Percentiles rank a stretch among this genome's conserved stretches.
phyloP scores from a whole-genome alignment of 1,140 invertebrate genomes.

The Drosophila repletoides region DNA sequence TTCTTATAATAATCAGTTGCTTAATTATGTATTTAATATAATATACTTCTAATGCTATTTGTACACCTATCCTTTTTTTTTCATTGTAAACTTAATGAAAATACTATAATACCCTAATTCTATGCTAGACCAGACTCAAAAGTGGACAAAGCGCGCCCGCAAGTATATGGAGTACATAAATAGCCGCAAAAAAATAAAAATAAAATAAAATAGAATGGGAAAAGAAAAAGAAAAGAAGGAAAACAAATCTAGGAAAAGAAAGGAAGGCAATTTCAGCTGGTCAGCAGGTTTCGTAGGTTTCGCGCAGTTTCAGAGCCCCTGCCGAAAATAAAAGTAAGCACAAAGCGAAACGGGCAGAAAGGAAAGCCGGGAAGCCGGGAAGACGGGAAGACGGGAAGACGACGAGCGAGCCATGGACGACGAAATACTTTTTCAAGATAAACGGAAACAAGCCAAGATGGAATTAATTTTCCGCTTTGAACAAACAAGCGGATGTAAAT shows the following conservation, averaged over 20 bases:
- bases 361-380: neutral
- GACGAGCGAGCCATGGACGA: constrained; percentile 34
- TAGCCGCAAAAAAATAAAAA: constrained; percentile 14
- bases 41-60: too few species aligned
- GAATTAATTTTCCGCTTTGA: constrained; percentile 82
- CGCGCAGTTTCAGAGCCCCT: constrained; percentile 16
- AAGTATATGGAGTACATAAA: constrained; percentile 36
- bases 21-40: too few species aligned
- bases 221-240: constrained; percentile 21
- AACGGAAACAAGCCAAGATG: constrained; percentile 82
- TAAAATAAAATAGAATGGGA: neutral
- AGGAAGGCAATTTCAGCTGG: constrained; percentile 60
- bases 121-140: constrained; percentile 5
- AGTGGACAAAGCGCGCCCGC: constrained; percentile 22
- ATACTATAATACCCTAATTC: constrained; percentile 15
- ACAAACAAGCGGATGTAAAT: constrained; percentile 82
- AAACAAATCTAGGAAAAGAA: too few species aligned
- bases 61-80: too few species aligned
- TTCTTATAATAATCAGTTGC: too few species aligned
- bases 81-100: constrained; percentile 6
- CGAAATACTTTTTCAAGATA: constrained; percentile 82
- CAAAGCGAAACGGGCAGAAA: constrained; percentile 49
- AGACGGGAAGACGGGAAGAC: neutral
- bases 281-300: constrained; percentile 49
- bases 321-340: constrained; percentile 62